phyloP scores from a whole-genome alignment of 2,888 invertebrate species.

The Hydropsyche betteni region DNA sequence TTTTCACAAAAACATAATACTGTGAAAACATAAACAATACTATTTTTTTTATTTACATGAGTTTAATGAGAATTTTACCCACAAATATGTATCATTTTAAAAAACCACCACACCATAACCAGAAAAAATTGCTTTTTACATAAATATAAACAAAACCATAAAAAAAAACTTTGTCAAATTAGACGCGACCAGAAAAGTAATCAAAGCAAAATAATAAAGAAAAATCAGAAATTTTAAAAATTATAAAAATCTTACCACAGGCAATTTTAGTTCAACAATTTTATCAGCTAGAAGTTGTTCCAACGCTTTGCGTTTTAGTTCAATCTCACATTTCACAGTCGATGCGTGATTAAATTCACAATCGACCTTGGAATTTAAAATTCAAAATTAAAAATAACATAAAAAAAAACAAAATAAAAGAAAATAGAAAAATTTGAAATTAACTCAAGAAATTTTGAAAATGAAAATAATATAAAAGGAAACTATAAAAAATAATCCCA shows the following conservation, averaged over 20 bases:
- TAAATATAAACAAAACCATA: background rate
- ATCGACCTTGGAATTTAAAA: constrained; percentile 67
- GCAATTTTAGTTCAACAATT: constrained; percentile 64
- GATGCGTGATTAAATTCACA: constrained; percentile 71
- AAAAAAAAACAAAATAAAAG: constrained; percentile 55
- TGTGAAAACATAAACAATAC: no score
- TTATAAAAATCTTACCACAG: constrained; percentile 60
- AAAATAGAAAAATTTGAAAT: constrained; percentile 48
- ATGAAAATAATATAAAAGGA: constrained; percentile 53
- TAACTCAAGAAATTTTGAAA: background rate
- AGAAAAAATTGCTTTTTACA: no score
- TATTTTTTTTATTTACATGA: no score
- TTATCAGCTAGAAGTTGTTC: constrained; percentile 64
- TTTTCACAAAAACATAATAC: no score
- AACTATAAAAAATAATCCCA: constrained; percentile 46
- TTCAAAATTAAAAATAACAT: constrained; percentile 54
- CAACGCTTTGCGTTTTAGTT: constrained; percentile 65
- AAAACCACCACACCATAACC: no score
- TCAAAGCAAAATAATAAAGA: constrained; percentile 36
- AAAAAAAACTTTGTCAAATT: constrained; percentile 8
- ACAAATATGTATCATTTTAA: no score
- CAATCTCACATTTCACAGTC: constrained; percentile 66
- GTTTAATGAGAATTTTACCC: no score
- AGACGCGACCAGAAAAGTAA: background rate
- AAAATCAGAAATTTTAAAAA: constrained; percentile 49